Base-by-base conservation (phyloP, 2,113 vertebrate species). In the Strix uralensis region DNA sequence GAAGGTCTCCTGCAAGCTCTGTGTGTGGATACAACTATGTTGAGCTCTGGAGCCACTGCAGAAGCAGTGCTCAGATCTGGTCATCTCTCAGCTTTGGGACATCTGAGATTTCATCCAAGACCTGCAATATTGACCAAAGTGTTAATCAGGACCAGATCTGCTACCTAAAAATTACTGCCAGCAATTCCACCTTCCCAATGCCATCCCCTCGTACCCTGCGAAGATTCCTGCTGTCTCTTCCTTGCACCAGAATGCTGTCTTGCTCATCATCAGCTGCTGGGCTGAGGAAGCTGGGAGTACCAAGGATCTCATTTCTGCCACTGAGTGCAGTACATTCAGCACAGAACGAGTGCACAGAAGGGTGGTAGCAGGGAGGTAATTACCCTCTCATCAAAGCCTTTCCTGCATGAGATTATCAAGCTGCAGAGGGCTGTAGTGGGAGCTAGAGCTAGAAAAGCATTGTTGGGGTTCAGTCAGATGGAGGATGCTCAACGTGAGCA, bases 401-500 rank as follows among this genome's bases (percentile, higher is more conserved):
- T 59, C 30, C 55, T 75, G 38, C 26, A 4, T 6, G 47, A 80
- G 52, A 16, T 26, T 38, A 46, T 65, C 25, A 26, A 42, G 38
- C 11, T 74, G 19, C 55, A 74, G 75, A 36, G 55, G 25, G 42
- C 5, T 81, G 36, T 30, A 38, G 57, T 5, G 51, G 55, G 61
- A 82, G 30, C 5, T 2, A 4, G 77, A 83, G 40, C 27, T 47
- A 38, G 19, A 52, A 81, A 26, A 87, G 7, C 55, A 17, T 54
- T 32, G 3, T 1, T 51, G 49, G 61, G 42, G 44, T n/a, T 88
- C 5, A 1, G 38, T 3, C 0, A 0, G 54, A 22, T 32, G 22
- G 54, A 72, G 29, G 36, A 52, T 25, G 38, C 32, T 46, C 5
- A 3, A 4, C 15, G 23, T 78, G 34, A 69, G 9, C 20, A 51